A percentile compares a stretch with the other conserved stretches of the same genome.
Conservation (phyloP, 2,888 invertebrate species). For the Pharmacophagus antenor region DNA sequence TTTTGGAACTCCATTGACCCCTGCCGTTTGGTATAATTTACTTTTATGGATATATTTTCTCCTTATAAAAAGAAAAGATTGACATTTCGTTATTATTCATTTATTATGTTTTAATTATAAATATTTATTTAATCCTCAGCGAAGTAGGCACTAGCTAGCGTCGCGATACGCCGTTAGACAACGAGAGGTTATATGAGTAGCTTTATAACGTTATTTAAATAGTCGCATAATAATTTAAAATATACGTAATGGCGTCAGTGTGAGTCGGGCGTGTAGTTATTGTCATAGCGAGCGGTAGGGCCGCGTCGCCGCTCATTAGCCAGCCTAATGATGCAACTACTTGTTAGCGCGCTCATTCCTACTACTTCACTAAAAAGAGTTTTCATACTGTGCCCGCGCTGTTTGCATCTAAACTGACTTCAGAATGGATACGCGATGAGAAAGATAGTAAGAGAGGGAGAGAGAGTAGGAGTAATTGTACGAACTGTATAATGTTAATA, state of each 20-base stretch:
- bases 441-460: no score
- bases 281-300: conserved; percentile 2
- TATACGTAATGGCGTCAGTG: conserved; percentile 1
- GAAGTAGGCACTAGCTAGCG: no score
- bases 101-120: no score
- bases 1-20: no score
- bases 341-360: conserved; percentile 23
- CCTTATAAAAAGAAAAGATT: no score
- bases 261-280: neutral
- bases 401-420: conserved; percentile 17
- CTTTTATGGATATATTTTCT: no score
- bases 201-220: no score
- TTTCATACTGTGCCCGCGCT: conserved; percentile 17
- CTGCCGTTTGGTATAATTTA: no score
- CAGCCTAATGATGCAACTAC: conserved; percentile 30
- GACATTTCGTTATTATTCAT: no score
- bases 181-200: no score
- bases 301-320: conserved; percentile 24
- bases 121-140: no score
- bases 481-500: neutral
- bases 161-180: no score
- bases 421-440: conserved; percentile 9
- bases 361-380: conserved; percentile 17
- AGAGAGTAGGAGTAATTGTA: neutral
- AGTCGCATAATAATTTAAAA: neutral